Evolutionary conservation across 2,113 vertebrate genomes (phyloP).

Genomic region (Scolopax mira): DNA sequence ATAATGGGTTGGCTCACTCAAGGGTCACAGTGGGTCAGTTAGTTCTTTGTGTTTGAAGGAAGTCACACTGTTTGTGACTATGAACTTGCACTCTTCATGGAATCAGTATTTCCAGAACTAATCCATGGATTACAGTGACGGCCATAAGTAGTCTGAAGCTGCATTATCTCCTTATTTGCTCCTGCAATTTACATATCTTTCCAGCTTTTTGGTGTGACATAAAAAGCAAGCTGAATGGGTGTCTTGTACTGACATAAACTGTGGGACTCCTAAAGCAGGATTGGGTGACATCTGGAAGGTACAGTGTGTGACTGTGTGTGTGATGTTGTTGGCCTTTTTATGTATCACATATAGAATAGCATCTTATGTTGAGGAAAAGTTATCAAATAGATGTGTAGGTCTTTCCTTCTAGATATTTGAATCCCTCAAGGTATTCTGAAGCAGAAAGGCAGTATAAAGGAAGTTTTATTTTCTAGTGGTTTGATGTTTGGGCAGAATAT

Average conservation of each 20-base stretch:
- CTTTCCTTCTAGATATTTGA: background rate
- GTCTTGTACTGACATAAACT: background rate
- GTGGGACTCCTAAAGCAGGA: background rate
- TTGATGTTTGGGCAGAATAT: background rate
- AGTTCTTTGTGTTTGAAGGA: background rate
- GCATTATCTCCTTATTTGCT: background rate
- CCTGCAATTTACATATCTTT: background rate
- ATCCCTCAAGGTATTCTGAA: background rate
- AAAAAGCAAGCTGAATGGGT: background rate
- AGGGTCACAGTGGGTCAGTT: background rate
- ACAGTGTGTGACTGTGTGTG: background rate
- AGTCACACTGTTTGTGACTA: background rate
- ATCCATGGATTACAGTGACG: background rate
- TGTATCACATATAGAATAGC: background rate
- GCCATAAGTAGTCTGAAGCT: background rate
- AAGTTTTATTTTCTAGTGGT: background rate
- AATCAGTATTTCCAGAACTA: background rate
- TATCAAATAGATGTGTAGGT: background rate
- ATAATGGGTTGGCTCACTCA: background rate
- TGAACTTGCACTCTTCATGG: background rate
- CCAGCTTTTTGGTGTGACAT: background rate
- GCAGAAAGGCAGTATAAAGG: background rate
- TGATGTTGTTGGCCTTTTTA: background rate
- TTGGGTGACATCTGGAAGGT: background rate
- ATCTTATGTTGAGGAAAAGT: background rate